These are phyloP conservation scores for Eciton burchellii DNA, from an alignment of 1,140 invertebrate species.

Conservation along the genomic window DNA sequence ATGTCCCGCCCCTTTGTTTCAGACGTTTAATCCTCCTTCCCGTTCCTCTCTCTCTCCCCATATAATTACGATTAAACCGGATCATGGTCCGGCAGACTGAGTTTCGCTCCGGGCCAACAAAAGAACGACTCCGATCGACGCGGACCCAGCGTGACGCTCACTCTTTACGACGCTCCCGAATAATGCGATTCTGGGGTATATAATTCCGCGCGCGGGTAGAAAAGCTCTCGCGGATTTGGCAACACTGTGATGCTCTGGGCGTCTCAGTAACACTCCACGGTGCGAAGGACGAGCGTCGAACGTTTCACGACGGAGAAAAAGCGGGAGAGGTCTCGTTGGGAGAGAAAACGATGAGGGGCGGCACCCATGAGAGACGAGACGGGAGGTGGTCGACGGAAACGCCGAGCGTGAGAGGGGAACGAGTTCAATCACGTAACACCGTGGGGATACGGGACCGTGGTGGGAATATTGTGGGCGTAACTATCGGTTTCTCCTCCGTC, in stretches of 20 bases:
- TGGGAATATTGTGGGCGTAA: constrained; percentile 67
- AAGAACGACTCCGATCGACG: constrained; percentile 40
- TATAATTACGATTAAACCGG: constrained; percentile 61
- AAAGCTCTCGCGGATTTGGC: constrained; percentile 74
- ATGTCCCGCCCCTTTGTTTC: constrained; percentile 53
- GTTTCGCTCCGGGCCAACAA: constrained; percentile 47
- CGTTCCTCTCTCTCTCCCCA: constrained; percentile 37
- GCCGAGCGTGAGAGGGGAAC: constrained; percentile 59
- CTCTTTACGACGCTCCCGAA: constrained; percentile 57
- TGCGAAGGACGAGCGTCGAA: constrained; percentile 69
- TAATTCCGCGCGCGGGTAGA: constrained; percentile 64
- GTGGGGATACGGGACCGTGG: constrained; percentile 48
- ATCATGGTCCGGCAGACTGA: constrained; percentile 39
- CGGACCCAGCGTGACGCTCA: constrained; percentile 41
- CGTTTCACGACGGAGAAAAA: constrained; percentile 61
- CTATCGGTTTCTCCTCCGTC: constrained; percentile 62
- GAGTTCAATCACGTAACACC: constrained; percentile 25
- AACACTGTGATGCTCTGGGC: constrained; percentile 72
- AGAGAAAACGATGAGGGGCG: constrained; percentile 75
- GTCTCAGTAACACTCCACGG: constrained; percentile 73
- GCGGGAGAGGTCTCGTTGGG: constrained; percentile 55
- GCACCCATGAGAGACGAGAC: constrained; percentile 70
- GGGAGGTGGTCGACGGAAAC: constrained; percentile 55
- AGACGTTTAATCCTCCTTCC: constrained; percentile 56
- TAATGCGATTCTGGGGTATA: constrained; percentile 62